Base-by-base conservation (phyloP, 2,113 vertebrate genomes). In the Podarcis cretensis region DNA sequence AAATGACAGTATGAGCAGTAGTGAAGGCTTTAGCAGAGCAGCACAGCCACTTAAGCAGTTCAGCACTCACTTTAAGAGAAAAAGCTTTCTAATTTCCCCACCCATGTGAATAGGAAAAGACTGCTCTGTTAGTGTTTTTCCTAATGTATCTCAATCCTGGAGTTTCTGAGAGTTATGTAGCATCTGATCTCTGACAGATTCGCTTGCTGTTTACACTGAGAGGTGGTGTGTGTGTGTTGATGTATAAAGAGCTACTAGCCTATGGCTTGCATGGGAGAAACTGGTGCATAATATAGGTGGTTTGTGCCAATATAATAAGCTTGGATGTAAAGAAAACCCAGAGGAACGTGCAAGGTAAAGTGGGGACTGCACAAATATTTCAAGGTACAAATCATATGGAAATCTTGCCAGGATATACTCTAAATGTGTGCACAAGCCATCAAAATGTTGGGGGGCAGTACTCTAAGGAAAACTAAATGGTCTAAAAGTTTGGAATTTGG, bases 401-500 rank as follows among this genome's bases (percentile, higher is more conserved):
- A 43, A 65, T 25, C 9, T 20, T 69, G 13, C 30, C 6, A 43
- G 7, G 23, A 48, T 4, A 82, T 81, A 23, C 9, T 20, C 14
- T 20, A 81, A 68, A 68, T 37, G 5, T 25, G 5, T 21, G 63
- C 63, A 83, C 18, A 82, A 54, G 23, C 23, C 25, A 27, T 43
- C 9, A 57, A 80, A 83, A 81, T 23, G 8, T 13, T 69, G 59
- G 76, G 18, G 16, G 37, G 25, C 59, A 43, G 85, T 79, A 92
- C 91, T 83, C 81, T 94, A 93, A 94, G 94, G 89, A 95, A 93
- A 93, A 95, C 74, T 68, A 81, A 8, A 81, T 86, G 84, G 65
- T 84, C 89, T 94, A 95, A 85, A 92, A 93, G 93, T 87, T 90
- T 76, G 92, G 83, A 78, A 84, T 97, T 96, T 96, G 94, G 93